Evolutionary conservation across 1,140 invertebrate species (phyloP).

Genomic region (Nephila pilipes): DNA sequence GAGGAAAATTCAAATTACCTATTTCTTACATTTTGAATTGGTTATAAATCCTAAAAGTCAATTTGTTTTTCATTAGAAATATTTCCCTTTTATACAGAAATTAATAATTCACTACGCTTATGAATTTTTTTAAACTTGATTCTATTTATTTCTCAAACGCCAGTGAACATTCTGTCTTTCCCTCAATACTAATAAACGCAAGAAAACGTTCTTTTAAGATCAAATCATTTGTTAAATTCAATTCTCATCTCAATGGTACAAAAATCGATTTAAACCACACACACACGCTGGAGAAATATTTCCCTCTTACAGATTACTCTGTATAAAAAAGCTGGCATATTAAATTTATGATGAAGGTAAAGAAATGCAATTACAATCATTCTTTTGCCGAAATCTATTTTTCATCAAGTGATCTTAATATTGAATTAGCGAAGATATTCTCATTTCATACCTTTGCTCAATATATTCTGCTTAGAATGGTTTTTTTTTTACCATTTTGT

Average conservation of each 20-base stretch:
- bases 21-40: no score
- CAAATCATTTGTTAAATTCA: slow-evolving; percentile 24
- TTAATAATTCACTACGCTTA: neutral
- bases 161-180: neutral
- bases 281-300: neutral
- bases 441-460: neutral
- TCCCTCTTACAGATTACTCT: neutral
- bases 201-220: neutral
- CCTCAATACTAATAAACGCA: neutral
- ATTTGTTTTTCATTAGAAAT: no score
- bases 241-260: neutral
- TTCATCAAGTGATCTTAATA: slow-evolving; percentile 32
- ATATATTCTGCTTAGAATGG: neutral
- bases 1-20: no score
- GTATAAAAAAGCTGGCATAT: neutral
- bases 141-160: neutral
- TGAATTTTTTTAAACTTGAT: neutral
- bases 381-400: slow-evolving; percentile 15
- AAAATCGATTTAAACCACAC: slow-evolving; percentile 7
- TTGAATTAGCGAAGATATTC: neutral
- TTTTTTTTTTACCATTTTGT: neutral
- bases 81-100: neutral
- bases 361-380: slow-evolving; percentile 26
- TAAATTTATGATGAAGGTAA: slow-evolving; percentile 14
- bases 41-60: no score